Evolutionary conservation across 1,140 invertebrate genomes (phyloP), one percentile per base, ranked within the genome.

Genomic region (Scaptomyza graminum): DNA sequence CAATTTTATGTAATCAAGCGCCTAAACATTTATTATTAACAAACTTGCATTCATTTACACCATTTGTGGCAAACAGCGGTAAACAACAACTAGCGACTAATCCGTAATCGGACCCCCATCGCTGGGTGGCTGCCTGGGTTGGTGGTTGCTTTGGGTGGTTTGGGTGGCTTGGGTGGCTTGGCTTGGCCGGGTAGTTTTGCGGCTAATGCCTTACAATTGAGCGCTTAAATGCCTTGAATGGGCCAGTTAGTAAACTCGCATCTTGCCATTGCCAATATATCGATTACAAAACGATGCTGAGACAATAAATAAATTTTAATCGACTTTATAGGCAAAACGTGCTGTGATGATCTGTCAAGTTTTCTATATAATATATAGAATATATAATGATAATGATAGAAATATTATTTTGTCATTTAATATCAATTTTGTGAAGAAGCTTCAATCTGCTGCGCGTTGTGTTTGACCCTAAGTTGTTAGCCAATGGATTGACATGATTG

Each of bases 1-100:
- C 70, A 22, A 70, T 63, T 70, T 74, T 74, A 74, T 74, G 72
- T 74, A 74, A 74, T 74, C 72, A 70, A 74, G 72, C 72, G 66
- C 54, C 44, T 74, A 74, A 74, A 63, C 72, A 74, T 74, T 74
- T 74, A 70, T 63, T 74, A 74, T 70, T 70, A 74, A 74, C 72
- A 74, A 74, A 70, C 67, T 74, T 56, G 59, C 59, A 64, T 59
- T 51, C 61, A 62, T 66, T 71, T 73, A 68, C 56, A 73, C 70
- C 70, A 41, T 50, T 71, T 71, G 68, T 28, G 68, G 68, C 61
- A 52, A 44, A 44, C 13, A 22, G 5, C 41, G 28, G 28, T 31
- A 31, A 13, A 22, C 18, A 34, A 31, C 55, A 34, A 34, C 31
- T 34, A 28, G 28, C n/a, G 9, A 41, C 22, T 13, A 16, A 37